Evolutionary conservation across 2,797 vertebrate genomes (phyloP).

Genomic region (Loriculus beryllinus): DNA sequence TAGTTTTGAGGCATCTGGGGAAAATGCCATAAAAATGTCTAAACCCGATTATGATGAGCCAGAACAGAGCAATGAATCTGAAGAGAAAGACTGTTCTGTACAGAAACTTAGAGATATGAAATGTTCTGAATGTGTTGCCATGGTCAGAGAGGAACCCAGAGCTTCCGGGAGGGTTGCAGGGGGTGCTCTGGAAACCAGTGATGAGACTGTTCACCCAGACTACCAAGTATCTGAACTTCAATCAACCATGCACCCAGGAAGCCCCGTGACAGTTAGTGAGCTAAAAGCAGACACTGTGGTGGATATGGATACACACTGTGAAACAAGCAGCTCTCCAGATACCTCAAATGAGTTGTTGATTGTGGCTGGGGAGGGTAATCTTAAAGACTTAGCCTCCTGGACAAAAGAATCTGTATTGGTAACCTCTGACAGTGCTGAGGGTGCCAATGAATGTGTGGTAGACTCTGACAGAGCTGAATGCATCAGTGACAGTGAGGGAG

Average conservation of each 20-base stretch:
- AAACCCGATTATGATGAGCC: background rate
- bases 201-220: background rate
- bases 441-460: background rate
- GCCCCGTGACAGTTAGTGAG: background rate
- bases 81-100: conserved; percentile 14
- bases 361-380: background rate
- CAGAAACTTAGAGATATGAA: background rate
- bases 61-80: conserved; percentile 30
- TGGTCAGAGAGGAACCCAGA: background rate
- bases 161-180: background rate
- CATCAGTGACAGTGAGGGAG: background rate
- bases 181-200: background rate
- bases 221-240: background rate
- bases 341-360: background rate
- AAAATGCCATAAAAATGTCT: background rate
- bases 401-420: background rate
- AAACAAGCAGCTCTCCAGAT: background rate
- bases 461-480: background rate
- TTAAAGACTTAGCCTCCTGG: background rate
- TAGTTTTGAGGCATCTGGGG: background rate
- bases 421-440: background rate
- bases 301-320: background rate
- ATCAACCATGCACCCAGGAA: background rate
- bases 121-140: background rate
- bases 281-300: background rate